A percentile compares a stretch with the other conserved stretches of the same genome.
Conservation (phyloP, 2,888 invertebrate species). For the Scrobipalpa costella region DNA sequence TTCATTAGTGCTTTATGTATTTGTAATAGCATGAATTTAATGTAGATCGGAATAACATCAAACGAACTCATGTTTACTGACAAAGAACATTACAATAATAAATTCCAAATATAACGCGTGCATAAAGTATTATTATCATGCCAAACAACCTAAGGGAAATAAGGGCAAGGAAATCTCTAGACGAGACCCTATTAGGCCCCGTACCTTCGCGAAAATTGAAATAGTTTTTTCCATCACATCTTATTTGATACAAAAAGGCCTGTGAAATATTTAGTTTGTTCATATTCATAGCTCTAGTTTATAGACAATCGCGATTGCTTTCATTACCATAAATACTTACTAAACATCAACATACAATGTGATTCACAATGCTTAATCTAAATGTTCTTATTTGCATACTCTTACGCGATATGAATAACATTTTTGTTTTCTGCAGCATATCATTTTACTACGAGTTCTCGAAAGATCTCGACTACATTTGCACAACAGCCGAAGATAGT, state of each 20-base stretch:
- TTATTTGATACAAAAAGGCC: slow-evolving; percentile 17
- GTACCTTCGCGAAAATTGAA: slow-evolving; percentile 27
- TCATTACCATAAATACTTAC: neutral
- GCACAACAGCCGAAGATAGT: slow-evolving; percentile 94
- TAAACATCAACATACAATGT: neutral
- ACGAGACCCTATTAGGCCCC: slow-evolving; percentile 26
- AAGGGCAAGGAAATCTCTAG: slow-evolving; percentile 22
- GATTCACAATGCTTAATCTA: slow-evolving; percentile 2
- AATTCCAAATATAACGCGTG: neutral
- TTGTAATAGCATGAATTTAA: slow-evolving; percentile 14
- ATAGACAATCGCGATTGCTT: neutral
- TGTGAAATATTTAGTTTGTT: neutral
- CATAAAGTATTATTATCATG: slow-evolving; percentile 12
- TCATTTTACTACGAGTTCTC: slow-evolving; percentile 93
- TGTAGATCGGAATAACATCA: slow-evolving; percentile 13
- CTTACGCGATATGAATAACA: neutral
- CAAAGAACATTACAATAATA: slow-evolving; percentile 3
- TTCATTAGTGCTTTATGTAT: slow-evolving; percentile 25
- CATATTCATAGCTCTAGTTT: slow-evolving; percentile 5
- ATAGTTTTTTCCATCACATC: slow-evolving; percentile 26
- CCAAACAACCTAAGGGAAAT: slow-evolving; percentile 17
- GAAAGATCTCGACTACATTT: slow-evolving; percentile 97
- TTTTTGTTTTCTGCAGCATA: slow-evolving; percentile 66
- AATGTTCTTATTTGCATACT: neutral
- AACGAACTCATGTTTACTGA: neutral